Conservation (phyloP, 2,888 invertebrate species). For the Camponotus fellah region DNA sequence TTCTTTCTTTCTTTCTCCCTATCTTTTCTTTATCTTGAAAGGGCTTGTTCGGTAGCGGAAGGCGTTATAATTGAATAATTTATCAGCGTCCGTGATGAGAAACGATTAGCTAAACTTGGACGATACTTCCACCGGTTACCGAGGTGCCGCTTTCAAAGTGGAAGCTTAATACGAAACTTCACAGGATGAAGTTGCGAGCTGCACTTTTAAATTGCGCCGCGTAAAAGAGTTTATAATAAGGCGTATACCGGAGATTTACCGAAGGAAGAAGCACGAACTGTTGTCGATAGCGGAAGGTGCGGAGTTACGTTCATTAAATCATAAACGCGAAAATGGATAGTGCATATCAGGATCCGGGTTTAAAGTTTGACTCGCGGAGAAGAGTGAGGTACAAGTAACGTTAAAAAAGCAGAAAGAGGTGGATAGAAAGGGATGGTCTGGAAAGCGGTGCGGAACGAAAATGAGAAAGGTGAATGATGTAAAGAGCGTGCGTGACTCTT, state of each 20-base stretch:
- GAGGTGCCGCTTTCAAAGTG: constrained; percentile 54
- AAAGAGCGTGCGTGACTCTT: constrained; percentile 54
- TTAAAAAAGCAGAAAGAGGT: constrained; percentile 30
- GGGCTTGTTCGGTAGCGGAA: not conserved
- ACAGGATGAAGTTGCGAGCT: constrained; percentile 35
- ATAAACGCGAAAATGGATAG: constrained; percentile 55
- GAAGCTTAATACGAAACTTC: constrained; percentile 60
- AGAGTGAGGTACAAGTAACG: not conserved
- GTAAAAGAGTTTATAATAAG: constrained; percentile 70
- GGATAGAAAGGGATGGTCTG: not conserved
- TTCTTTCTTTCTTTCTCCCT: not conserved
- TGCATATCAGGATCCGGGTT: constrained; percentile 23
- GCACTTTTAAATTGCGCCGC: constrained; percentile 70
- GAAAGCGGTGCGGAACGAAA: not conserved
- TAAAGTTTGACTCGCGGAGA: constrained; percentile 49
- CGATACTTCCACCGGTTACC: constrained; percentile 60
- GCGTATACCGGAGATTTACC: constrained; percentile 56
- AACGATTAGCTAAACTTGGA: constrained; percentile 64
- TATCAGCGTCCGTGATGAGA: constrained; percentile 57
- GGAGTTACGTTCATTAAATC: constrained; percentile 66
- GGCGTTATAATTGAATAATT: constrained; percentile 62
- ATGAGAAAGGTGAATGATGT: constrained; percentile 42
- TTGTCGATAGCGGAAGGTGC: constrained; percentile 14
- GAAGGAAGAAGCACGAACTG: constrained; percentile 29
- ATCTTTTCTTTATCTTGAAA: not conserved